Evolutionary conservation across 2,113 vertebrate genomes (phyloP).

Genomic region (Cyprinus carpio): DNA sequence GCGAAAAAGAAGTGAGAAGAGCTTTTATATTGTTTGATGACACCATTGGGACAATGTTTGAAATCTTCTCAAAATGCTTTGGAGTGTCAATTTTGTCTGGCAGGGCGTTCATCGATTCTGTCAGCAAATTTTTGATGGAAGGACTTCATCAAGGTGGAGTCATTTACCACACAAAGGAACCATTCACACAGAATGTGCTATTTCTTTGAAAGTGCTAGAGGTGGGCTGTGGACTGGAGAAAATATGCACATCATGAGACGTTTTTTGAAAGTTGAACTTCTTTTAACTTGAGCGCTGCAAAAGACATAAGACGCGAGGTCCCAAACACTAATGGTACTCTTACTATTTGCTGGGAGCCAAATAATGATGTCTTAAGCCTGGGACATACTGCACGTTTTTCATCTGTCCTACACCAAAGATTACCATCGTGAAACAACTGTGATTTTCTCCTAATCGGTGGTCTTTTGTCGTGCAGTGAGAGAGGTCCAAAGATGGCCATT

Average conservation of each 20-base stretch:
- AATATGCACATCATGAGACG: too few species aligned
- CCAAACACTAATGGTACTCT: neutral
- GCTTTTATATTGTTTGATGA: neutral
- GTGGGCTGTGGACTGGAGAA: neutral
- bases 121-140: neutral
- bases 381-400: too few species aligned
- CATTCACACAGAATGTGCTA: neutral
- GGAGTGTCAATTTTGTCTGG: conserved; percentile 1
- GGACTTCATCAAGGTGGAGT: neutral
- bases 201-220: neutral
- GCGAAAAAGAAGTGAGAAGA: neutral
- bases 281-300: neutral
- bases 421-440: too few species aligned
- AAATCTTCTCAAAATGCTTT: conserved; percentile 3
- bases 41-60: neutral
- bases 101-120: neutral
- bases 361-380: too few species aligned
- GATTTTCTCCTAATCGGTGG: too few species aligned
- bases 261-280: neutral
- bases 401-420: too few species aligned
- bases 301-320: too few species aligned
- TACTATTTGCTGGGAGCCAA: neutral
- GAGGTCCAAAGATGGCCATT: too few species aligned
- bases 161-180: neutral
- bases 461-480: too few species aligned